Conservation (phyloP, 2,888 invertebrate genomes). For the Chaitophorus viminalis region DNA sequence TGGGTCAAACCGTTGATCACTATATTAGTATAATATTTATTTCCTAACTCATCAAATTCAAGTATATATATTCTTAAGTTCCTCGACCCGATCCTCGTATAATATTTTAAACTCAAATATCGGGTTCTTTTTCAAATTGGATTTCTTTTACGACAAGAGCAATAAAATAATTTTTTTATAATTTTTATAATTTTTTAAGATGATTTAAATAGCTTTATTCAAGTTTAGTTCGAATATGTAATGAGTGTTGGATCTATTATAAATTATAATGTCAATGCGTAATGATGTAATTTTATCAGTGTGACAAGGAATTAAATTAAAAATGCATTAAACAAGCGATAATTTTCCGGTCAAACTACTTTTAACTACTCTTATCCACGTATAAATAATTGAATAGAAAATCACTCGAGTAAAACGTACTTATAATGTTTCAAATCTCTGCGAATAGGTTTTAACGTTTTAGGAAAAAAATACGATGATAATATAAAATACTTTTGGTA, state of each 20-base stretch:
- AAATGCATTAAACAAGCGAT: background rate
- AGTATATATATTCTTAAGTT: constrained; percentile 4
- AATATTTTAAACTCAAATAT: background rate
- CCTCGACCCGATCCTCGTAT: constrained; percentile 36
- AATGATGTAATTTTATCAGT: background rate
- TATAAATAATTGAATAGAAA: background rate
- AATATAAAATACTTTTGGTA: no score
- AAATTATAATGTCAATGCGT: background rate
- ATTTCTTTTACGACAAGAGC: background rate
- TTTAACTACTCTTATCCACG: background rate
- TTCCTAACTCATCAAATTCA: background rate
- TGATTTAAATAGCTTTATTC: background rate
- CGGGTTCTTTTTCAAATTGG: background rate
- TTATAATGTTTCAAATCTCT: no score
- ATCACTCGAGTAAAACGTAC: background rate
- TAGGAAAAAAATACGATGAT: no score
- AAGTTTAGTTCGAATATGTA: background rate
- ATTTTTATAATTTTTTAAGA: background rate
- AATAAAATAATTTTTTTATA: constrained; percentile 10
- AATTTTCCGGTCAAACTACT: background rate
- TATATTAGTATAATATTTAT: constrained; percentile 12
- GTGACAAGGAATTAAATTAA: background rate
- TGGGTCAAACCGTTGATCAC: constrained; percentile 22
- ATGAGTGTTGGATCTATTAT: constrained; percentile 12
- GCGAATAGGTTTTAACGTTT: no score